Conservation (phyloP, 1,140 invertebrate genomes). For the Tenebrio molitor region DNA sequence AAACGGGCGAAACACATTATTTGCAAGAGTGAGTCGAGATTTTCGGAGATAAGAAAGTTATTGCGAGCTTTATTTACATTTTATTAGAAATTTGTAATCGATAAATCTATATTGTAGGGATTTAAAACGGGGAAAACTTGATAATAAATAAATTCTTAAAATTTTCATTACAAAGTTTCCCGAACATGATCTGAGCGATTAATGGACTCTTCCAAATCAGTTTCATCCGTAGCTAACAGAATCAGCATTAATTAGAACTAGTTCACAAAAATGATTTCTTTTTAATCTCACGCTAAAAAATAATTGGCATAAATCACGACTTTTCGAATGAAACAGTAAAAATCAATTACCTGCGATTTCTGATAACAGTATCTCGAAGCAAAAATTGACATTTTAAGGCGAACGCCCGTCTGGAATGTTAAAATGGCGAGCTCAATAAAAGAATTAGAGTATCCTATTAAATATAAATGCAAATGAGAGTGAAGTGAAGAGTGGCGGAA, state of each 20-base stretch:
- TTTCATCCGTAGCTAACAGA: too few species aligned
- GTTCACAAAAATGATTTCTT: too few species aligned
- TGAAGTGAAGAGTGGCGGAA: slow-evolving; percentile 29
- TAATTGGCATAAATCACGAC: slow-evolving; percentile 28
- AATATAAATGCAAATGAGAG: slow-evolving; percentile 51
- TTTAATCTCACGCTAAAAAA: too few species aligned
- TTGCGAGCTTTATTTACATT: not conserved
- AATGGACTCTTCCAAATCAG: too few species aligned
- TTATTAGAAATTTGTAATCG: not conserved
- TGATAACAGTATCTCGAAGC: slow-evolving; percentile 9
- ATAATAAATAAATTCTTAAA: too few species aligned
- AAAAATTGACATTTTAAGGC: slow-evolving; percentile 35
- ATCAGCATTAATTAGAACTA: too few species aligned
- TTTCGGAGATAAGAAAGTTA: not conserved
- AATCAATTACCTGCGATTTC: slow-evolving; percentile 36
- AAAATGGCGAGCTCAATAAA: slow-evolving; percentile 42
- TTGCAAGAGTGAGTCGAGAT: not conserved
- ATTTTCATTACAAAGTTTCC: too few species aligned
- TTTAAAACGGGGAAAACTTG: too few species aligned
- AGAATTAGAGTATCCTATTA: slow-evolving; percentile 50
- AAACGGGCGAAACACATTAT: not conserved
- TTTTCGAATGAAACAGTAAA: slow-evolving; percentile 19
- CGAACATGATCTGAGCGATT: too few species aligned
- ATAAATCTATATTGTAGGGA: not conserved
- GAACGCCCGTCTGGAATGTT: not conserved